Base-by-base conservation (phyloP, 2,888 invertebrate genomes). In the Agrotis puta region DNA sequence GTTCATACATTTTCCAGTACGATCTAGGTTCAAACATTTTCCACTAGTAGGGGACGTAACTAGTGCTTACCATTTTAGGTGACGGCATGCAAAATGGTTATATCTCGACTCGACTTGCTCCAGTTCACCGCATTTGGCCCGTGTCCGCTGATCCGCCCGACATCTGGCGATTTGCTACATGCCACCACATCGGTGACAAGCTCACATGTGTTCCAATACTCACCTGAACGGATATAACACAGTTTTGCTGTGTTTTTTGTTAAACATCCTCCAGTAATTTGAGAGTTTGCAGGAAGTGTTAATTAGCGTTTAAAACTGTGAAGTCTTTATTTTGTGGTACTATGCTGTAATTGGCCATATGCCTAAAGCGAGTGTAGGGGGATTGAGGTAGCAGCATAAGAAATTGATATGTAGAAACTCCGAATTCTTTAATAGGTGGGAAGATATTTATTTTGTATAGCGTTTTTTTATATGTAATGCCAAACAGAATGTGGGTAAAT, bases 71-170 rank as follows among this genome's bases (percentile, higher is more conserved):
- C 85, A 33, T 83, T 84, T 77, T 80, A 76, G 85, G 83, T 77
- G 78, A 63, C 75, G 77, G 79, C 79, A 89, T 89, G 87, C 87
- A 86, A 90, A 89, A 75, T 79, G 72, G 74, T 70, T 69, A 61
- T 69, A 73, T 70, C 74, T 79, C 61, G 39, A 79, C 64, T 82
- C 81, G 84, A 61, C 47, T 62, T 84, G 87, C 82, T 87, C 87
- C 74, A 85, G 69, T 77, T 86, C 54, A 73, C 88, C 84, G 66
- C 81, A 86, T 87, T 88, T 85, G 88, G 88, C 68, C 75, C 77
- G 85, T 81, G 86, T 79, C 70, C 68, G 63, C 33, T 39, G 77
- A 61, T 68, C 59, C 63, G 78, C 66, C 20, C 62, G 83, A 82
- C 88, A 88, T 85, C 83, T 88, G 87, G 83, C 82, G 70, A 74